Evolutionary conservation across 64 coral and sea anemone species (phyloP).

Genomic region (Dendrophyllia cribrosa): DNA sequence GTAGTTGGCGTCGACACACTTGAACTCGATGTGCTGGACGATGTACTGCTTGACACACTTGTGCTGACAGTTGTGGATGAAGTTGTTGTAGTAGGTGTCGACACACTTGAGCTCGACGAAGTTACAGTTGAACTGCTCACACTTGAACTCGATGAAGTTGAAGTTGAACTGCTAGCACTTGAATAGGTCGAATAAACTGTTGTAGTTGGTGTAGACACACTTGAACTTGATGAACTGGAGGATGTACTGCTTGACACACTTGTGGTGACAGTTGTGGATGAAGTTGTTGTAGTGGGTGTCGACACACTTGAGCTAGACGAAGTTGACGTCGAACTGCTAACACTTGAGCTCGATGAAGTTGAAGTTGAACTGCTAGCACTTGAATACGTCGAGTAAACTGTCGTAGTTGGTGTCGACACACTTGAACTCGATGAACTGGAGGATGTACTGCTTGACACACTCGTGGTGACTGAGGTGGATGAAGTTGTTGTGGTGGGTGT

Average conservation of each 20-base stretch:
- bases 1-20: neutral
- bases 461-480: neutral
- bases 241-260: too few species aligned
- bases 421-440: neutral
- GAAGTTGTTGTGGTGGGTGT: slow-evolving; percentile 54
- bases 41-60: neutral
- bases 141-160: slow-evolving; percentile 9
- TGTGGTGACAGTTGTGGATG: neutral
- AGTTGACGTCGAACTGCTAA: too few species aligned
- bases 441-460: neutral
- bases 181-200: too few species aligned
- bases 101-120: neutral
- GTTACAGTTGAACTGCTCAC: neutral
- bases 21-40: neutral
- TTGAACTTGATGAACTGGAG: neutral
- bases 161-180: slow-evolving; percentile 23
- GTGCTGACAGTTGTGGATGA: neutral
- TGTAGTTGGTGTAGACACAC: neutral
- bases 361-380: too few species aligned
- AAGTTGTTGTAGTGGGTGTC: slow-evolving; percentile 44
- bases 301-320: slow-evolving; percentile 14
- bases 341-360: too few species aligned
- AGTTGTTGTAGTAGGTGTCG: neutral
- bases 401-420: neutral
- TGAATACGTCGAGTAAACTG: too few species aligned